These are phyloP conservation scores for Australoheros facetus DNA, from an alignment of 2,797 vertebrate genomes.

Conservation along the genomic window DNA sequence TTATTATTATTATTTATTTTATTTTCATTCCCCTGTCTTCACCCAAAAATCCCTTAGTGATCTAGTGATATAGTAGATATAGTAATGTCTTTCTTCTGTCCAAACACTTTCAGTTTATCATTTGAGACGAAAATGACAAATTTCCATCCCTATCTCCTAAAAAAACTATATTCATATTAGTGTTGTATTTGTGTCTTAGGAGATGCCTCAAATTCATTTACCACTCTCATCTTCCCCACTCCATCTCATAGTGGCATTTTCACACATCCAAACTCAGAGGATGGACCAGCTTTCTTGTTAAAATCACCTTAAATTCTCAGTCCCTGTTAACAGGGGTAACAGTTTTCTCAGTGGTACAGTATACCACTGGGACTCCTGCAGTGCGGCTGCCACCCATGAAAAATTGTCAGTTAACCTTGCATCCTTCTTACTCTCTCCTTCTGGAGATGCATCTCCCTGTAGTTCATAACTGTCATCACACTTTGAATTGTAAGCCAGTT, in stretches of 20 bases:
- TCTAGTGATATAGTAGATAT: no score
- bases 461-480: slow-evolving; percentile 3
- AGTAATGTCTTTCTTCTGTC: not conserved
- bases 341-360: not conserved
- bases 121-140: not conserved
- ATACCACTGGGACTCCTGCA: not conserved
- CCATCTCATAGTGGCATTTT: not conserved
- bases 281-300: not conserved
- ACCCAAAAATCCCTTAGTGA: not conserved
- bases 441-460: not conserved
- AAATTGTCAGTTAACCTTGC: slow-evolving; percentile 2
- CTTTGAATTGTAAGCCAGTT: not conserved
- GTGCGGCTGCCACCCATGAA: not conserved
- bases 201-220: not conserved
- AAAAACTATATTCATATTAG: not conserved
- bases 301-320: not conserved
- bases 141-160: not conserved
- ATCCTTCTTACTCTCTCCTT: not conserved
- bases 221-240: not conserved
- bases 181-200: not conserved
- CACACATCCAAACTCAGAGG: slow-evolving; percentile 5
- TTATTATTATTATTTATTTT: not conserved
- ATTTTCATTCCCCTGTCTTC: not conserved
- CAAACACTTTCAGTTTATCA: not conserved
- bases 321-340: not conserved